Conservation (phyloP, 2,888 invertebrate genomes). For the Agapostemon virescens region DNA sequence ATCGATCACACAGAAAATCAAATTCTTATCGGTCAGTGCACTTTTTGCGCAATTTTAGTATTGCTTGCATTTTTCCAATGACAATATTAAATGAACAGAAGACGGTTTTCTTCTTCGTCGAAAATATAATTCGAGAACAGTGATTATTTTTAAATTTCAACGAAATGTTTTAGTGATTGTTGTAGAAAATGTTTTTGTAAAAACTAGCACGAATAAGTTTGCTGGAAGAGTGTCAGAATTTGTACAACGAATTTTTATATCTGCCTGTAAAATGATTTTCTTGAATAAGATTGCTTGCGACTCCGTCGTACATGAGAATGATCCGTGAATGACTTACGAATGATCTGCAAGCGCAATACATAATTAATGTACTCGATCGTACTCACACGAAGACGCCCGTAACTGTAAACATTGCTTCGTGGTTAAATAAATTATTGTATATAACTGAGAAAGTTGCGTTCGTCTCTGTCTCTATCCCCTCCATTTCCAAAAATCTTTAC, state of each 20-base stretch:
- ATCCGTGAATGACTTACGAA: constrained; percentile 20
- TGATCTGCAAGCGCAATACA: constrained; percentile 48
- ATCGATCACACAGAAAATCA: not conserved
- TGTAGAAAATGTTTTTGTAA: not conserved
- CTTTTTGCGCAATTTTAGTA: not conserved
- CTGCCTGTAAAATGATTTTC: constrained; percentile 17
- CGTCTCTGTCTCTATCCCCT: not conserved
- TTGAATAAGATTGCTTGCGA: constrained; percentile 32
- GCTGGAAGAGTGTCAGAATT: not conserved
- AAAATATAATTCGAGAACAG: too few species aligned
- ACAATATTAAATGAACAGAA: not conserved
- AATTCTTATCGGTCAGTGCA: not conserved
- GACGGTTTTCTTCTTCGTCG: too few species aligned
- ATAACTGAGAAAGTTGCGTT: constrained; percentile 63
- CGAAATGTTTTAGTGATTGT: too few species aligned
- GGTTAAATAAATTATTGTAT: constrained; percentile 79
- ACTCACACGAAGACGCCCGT: constrained; percentile 72
- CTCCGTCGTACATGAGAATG: constrained; percentile 24
- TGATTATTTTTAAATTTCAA: not conserved
- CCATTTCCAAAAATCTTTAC: not conserved
- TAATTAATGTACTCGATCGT: constrained; percentile 62
- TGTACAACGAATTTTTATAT: constrained; percentile 8
- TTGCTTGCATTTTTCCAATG: not conserved
- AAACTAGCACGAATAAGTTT: not conserved
- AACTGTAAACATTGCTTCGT: constrained; percentile 75